Percentiles rank a stretch among this genome's conserved stretches.
phyloP scores from a whole-genome alignment of 2,113 vertebrate species.

The Xenus cinereus region DNA sequence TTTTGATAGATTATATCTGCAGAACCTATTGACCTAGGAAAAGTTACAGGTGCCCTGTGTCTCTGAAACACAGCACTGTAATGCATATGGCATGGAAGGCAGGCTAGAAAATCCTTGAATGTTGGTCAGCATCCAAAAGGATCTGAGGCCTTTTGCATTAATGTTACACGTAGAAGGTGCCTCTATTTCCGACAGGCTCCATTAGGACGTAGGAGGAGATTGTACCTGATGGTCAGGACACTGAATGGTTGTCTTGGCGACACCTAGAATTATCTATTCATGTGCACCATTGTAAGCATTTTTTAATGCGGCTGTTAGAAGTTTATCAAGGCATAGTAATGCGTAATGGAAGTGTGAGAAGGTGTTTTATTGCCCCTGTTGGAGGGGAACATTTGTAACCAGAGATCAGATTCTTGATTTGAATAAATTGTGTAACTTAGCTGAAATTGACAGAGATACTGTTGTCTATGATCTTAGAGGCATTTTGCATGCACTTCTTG shows the following conservation, averaged over 20 bases:
- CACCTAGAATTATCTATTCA: background rate
- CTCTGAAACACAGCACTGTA: background rate
- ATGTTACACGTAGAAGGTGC: background rate
- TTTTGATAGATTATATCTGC: background rate
- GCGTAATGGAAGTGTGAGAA: background rate
- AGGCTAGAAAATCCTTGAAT: background rate
- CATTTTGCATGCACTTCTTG: background rate
- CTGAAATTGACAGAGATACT: background rate
- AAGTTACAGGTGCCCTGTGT: background rate
- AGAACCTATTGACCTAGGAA: background rate
- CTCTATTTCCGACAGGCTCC: background rate
- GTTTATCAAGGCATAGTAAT: background rate
- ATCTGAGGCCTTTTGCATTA: background rate
- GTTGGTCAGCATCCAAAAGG: background rate
- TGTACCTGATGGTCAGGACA: background rate
- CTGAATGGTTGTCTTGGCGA: background rate
- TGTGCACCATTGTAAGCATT: background rate
- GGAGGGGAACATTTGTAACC: background rate
- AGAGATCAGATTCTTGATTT: background rate
- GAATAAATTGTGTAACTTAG: background rate
- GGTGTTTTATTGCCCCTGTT: background rate
- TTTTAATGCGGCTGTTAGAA: background rate
- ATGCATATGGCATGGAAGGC: background rate
- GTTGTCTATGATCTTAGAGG: background rate
- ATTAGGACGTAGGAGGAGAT: rapidly evolving